Evolutionary conservation across 2,113 vertebrate species (phyloP), one percentile per base, ranked within the genome.

Genomic region (Sinocyclocheilus anophthalmus): DNA sequence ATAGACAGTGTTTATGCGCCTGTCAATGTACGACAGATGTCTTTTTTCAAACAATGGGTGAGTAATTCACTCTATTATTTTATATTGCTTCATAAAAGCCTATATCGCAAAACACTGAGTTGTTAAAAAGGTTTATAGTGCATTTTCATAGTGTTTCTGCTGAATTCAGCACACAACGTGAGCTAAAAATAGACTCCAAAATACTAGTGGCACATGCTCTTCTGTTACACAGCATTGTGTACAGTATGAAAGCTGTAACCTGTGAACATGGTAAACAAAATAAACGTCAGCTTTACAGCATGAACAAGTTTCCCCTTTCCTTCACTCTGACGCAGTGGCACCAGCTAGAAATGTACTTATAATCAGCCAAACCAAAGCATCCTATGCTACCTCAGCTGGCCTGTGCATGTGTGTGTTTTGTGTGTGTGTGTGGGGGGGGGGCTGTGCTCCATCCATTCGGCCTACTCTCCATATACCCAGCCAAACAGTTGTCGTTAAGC

Each of bases 261-360:
- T 20, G 30, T 20, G 22, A 72, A 39, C 65, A 72, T 39, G 8
- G 8, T 5, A 39, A 20, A 18, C 69, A 33, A 33, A 16, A 33
- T 67, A 33, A 67, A 33, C 8, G 26, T 67, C 12, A 26, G 24
- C 3, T 80, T 61, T 42, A 14, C 3, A 42, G 33, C 13, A 33
- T 20, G 45, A 55, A 75, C 5, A 26, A 39, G 0, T 26, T 33
- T 18, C 5, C 5, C 3, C 26, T 87, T 86, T 88, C 86, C 91
- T 90, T 90, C 90, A 93, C 88, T 91, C 92, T 92, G 78, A 90
- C 90, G 87, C 37, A 90, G 65, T 88, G 39, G 87, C 88, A 91
- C 89, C 70, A 30, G 33, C 91, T 89, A 92, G 33, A 80, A 57
- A 53, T 81, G 50, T 83, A 88, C 78, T 48, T 90, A 45, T 87